Evolutionary conservation across 1,140 invertebrate genomes (phyloP), one percentile per base, ranked within the genome.

Genomic region (Schlechtendalia chinensis): DNA sequence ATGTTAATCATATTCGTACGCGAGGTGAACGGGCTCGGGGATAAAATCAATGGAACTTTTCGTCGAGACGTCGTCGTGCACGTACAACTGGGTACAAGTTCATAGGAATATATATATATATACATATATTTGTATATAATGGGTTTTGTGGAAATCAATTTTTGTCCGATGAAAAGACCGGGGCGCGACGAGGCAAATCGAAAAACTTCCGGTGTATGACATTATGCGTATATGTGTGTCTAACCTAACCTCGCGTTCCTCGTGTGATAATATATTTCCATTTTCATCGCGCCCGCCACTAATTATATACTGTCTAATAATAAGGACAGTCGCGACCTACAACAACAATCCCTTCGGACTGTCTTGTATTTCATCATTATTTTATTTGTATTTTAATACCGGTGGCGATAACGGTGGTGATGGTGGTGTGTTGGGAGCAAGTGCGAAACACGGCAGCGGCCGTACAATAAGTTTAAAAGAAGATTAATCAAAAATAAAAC

Each of bases 41-140:
- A 17, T 59, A 77, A 77, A 58, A 77, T 77, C 59, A 77, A 77
- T 77, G 72, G 72, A 59, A 54, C 72, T 59, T 77, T 59, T 77
- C 54, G 22, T 32, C 27, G 72, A 58, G 72, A 58, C 56, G 45
- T 77, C 72, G 50, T 32, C 17, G 11, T 45, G n/a, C n/a, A n/a
- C n/a, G n/a, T n/a, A n/a, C n/a, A n/a, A n/a, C n/a, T n/a, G 17
- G 47, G 8, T 39, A 39, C 32, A 39, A 19, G 17, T 50, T 69
- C 11, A 17, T 24, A 72, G 47, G 53, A 72, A 77, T 59, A 77
- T 16, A 75, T 74, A 72, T 50, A 72, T 54, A 54, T 32, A n/a
- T 59, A n/a, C n/a, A 77, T 59, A 77, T 16, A 75, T 74, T 54
- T 50, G 54, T 54, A 54, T 32, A n/a, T 59, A 77, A 59, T 77